These are phyloP conservation scores for Actinemys pallida DNA, from an alignment of 2,113 vertebrate genomes.

Conservation along the genomic window DNA sequence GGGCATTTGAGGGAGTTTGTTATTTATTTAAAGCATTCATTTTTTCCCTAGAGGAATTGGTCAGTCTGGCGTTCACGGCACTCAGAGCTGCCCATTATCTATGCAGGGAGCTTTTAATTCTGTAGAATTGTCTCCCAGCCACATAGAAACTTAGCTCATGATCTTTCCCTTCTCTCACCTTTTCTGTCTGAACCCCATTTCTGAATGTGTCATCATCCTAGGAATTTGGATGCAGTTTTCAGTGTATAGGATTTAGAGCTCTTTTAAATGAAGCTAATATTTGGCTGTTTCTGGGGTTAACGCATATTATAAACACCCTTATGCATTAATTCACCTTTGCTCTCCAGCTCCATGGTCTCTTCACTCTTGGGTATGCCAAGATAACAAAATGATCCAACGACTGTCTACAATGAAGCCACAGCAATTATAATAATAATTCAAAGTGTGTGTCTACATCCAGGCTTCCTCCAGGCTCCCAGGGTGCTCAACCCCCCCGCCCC, in stretches of 20 bases:
- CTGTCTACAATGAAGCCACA: not conserved
- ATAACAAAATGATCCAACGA: not conserved
- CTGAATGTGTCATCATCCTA: not conserved
- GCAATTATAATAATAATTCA: not conserved
- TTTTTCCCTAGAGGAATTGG: not conserved
- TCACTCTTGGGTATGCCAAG: not conserved
- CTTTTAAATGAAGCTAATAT: not conserved
- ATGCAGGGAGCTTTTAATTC: no score
- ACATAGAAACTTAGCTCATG: not conserved
- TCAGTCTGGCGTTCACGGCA: not conserved
- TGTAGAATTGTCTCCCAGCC: not conserved
- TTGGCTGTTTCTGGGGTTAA: not conserved
- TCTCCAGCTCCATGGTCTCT: not conserved
- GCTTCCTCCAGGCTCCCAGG: no score
- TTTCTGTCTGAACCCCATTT: not conserved
- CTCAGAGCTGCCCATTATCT: not conserved
- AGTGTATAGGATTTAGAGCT: not conserved
- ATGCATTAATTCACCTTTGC: not conserved
- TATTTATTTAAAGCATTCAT: not conserved
- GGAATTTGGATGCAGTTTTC: not conserved
- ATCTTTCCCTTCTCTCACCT: not conserved
- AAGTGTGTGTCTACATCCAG: not conserved
- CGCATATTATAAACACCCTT: not conserved
- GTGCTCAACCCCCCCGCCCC: no score
- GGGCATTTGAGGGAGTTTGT: not conserved